These are phyloP conservation scores for Cantharis flavilabris DNA, from an alignment of 2,888 invertebrate species.

Conservation along the genomic window DNA sequence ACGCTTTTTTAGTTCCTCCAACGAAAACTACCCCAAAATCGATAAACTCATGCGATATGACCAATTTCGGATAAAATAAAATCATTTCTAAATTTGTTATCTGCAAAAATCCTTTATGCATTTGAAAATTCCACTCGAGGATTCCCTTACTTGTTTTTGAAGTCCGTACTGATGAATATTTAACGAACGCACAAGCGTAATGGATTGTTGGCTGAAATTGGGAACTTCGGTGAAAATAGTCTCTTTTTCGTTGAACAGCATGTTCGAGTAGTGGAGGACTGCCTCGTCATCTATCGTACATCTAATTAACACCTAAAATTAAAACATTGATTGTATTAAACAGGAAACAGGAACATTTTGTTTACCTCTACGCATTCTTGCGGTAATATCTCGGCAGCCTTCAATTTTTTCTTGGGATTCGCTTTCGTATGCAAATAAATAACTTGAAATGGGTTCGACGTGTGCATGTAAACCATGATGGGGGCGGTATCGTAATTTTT, in stretches of 20 bases:
- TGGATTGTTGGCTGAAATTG: conserved; percentile 12
- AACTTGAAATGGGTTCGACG: conserved; percentile 36
- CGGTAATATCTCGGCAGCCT: conserved; percentile 15
- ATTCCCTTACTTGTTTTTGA: conserved; percentile 14
- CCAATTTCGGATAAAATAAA: conserved; percentile 38
- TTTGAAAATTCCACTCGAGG: too few species aligned
- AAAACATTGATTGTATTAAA: not conserved
- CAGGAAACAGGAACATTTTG: not conserved
- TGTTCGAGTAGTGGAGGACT: conserved; percentile 11
- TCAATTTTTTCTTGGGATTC: not conserved
- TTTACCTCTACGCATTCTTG: conserved; percentile 31
- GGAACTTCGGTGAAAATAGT: not conserved
- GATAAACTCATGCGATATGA: conserved; percentile 35
- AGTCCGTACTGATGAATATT: conserved; percentile 26
- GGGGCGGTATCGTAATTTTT: conserved; percentile 34
- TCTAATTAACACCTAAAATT: conserved; percentile 18
- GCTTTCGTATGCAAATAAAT: conserved; percentile 23
- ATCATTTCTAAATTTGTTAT: conserved; percentile 36
- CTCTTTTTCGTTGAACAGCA: conserved; percentile 1
- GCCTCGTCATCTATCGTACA: conserved; percentile 21
- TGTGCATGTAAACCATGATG: conserved; percentile 34
- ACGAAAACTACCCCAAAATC: conserved; percentile 41
- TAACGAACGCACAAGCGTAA: conserved; percentile 18
- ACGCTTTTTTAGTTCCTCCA: conserved; percentile 36
- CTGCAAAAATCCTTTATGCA: conserved; percentile 27